Evolutionary conservation across 2,797 vertebrate species (phyloP).

Genomic region (Macropodus opercularis): DNA sequence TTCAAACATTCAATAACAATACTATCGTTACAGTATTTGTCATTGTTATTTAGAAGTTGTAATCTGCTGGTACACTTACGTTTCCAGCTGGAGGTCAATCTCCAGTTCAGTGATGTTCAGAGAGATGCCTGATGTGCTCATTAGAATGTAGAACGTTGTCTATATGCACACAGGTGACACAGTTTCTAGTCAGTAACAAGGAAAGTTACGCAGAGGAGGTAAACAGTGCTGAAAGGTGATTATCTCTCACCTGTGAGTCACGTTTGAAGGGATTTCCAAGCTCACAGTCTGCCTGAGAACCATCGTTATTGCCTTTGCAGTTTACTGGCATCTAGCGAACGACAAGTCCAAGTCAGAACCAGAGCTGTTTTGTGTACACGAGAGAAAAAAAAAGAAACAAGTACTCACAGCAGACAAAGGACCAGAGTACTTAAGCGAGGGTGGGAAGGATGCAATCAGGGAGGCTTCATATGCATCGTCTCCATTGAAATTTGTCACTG

Average conservation of each 20-base stretch:
- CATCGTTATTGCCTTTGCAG: conserved; percentile 88
- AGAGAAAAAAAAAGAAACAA: background rate
- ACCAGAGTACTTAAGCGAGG: conserved; percentile 85
- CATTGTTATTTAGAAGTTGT: no score
- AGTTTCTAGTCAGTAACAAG: background rate
- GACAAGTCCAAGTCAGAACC: conserved; percentile 15
- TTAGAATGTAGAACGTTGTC: conserved; percentile 90
- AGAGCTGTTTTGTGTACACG: background rate
- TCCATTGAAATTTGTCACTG: conserved; percentile 86
- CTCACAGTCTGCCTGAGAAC: conserved; percentile 88
- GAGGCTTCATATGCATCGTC: conserved; percentile 93
- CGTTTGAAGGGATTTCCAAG: conserved; percentile 94
- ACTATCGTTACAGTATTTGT: no score
- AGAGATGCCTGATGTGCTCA: conserved; percentile 88
- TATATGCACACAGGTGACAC: conserved; percentile 58
- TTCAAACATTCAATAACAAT: no score
- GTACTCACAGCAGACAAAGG: conserved; percentile 54
- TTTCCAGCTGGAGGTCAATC: conserved; percentile 86
- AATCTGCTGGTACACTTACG: conserved; percentile 82
- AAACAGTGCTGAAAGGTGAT: background rate
- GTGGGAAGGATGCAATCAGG: conserved; percentile 82
- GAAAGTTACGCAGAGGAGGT: background rate
- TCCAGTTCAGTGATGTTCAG: conserved; percentile 86
- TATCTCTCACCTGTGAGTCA: conserved; percentile 82
- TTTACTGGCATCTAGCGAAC: conserved; percentile 66